Percentiles rank a stretch among this genome's conserved stretches.
Evolutionary conservation across 2,888 invertebrate genomes (phyloP).

Genomic region (Smittia sp.): DNA sequence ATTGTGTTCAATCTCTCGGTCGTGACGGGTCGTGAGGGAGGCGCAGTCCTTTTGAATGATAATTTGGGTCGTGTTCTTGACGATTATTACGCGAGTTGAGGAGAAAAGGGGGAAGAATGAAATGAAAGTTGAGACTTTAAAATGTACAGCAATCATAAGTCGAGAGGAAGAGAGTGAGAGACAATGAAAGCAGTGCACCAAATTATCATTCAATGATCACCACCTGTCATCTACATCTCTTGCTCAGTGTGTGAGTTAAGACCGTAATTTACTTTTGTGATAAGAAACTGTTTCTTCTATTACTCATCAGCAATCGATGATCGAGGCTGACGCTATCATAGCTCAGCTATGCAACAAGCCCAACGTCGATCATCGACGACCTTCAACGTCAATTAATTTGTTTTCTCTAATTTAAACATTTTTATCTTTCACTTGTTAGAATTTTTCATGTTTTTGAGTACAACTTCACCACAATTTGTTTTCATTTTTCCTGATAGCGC

Average conservation of each 20-base stretch:
- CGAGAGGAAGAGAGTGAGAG: neutral
- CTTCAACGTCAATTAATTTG: neutral
- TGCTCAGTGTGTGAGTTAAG: neutral
- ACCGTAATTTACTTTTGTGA: neutral
- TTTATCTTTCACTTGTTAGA: neutral
- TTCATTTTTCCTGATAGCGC: neutral
- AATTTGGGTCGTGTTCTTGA: neutral
- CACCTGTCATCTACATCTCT: neutral
- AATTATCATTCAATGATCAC: constrained; percentile 5
- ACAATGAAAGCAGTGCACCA: neutral
- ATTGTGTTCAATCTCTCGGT: no score
- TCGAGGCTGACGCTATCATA: no score
- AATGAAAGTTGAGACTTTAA: neutral
- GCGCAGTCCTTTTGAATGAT: constrained; percentile 1
- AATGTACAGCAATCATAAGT: neutral
- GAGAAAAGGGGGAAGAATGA: neutral
- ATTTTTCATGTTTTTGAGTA: neutral
- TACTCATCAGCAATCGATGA: neutral
- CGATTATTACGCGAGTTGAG: neutral
- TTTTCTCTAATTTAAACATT: constrained; percentile 9
- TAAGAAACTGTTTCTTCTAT: neutral
- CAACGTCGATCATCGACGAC: neutral
- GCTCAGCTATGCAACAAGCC: neutral
- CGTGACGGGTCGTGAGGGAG: neutral
- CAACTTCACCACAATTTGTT: neutral